Evolutionary conservation across 2,113 vertebrate species (phyloP).

Genomic region (Pavo muticus): DNA sequence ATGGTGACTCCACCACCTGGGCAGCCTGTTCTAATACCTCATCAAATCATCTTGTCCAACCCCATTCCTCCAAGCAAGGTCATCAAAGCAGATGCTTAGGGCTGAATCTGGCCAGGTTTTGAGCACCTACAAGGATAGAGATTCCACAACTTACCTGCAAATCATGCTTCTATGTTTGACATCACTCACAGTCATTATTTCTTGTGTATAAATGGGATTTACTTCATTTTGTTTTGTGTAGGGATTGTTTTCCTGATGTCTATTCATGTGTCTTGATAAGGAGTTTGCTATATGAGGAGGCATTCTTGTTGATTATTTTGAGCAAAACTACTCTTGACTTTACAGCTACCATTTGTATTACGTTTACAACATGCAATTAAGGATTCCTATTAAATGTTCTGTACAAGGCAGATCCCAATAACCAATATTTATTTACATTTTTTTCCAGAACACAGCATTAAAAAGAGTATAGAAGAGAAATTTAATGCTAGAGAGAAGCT

Average conservation of each 20-base stretch:
- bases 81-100: background rate
- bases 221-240: background rate
- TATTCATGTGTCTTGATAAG: background rate
- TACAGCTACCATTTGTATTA: slow-evolving; percentile 29
- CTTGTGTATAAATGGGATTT: background rate
- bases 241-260: background rate
- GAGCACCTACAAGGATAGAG: background rate
- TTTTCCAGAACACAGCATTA: background rate
- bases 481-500: background rate
- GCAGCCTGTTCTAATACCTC: too few species aligned
- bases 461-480: slow-evolving; percentile 8
- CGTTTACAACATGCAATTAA: slow-evolving; percentile 43
- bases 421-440: slow-evolving; percentile 48
- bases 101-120: background rate
- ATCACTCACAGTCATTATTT: background rate
- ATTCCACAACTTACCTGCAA: background rate
- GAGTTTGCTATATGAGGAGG: background rate
- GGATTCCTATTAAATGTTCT: slow-evolving; percentile 9
- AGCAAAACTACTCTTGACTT: slow-evolving; percentile 23
- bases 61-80: background rate
- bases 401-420: slow-evolving; percentile 12
- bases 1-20: too few species aligned
- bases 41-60: background rate
- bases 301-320: background rate
- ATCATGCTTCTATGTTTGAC: background rate